A percentile compares a stretch with the other conserved stretches of the same genome.
Evolutionary conservation across 2,888 invertebrate genomes (phyloP).

Genomic region (Lomographa bimaculata): DNA sequence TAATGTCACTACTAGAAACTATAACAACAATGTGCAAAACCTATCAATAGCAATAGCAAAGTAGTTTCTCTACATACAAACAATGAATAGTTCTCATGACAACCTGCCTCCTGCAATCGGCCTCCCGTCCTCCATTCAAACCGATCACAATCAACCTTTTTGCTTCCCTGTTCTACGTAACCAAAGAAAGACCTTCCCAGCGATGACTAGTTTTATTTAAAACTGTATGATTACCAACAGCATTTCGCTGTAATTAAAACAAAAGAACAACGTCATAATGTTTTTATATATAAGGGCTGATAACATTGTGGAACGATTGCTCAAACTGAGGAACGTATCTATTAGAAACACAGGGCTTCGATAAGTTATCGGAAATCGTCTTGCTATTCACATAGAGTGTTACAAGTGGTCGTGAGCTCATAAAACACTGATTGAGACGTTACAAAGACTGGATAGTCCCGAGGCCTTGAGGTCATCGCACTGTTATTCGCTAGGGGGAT

Average conservation of each 20-base stretch:
- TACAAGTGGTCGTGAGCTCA: conserved; percentile 18
- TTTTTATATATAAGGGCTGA: conserved; percentile 37
- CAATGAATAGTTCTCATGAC: conserved; percentile 64
- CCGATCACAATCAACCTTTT: conserved; percentile 26
- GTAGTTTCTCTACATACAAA: conserved; percentile 46
- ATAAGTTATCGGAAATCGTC: conserved; percentile 41
- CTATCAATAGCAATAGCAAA: conserved; percentile 57
- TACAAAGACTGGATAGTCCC: conserved; percentile 20
- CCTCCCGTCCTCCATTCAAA: conserved; percentile 40
- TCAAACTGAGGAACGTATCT: conserved; percentile 34
- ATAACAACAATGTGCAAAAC: conserved; percentile 57
- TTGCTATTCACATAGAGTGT: conserved; percentile 22
- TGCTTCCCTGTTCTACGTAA: conserved; percentile 28
- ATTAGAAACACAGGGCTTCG: conserved; percentile 34
- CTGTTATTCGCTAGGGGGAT: conserved; percentile 54
- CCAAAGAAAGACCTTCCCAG: conserved; percentile 17
- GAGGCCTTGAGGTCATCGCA: conserved; percentile 54
- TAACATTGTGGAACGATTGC: conserved; percentile 39
- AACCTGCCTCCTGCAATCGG: conserved; percentile 40
- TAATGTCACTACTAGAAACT: conserved; percentile 55
- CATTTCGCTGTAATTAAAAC: conserved; percentile 7
- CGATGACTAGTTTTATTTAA: conserved; percentile 8
- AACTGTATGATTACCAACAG: conserved; percentile 4
- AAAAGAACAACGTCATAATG: conserved; percentile 13
- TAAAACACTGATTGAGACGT: conserved; percentile 23